Percentiles rank a stretch among this genome's conserved stretches.
phyloP scores from a whole-genome alignment of 2,113 vertebrate genomes.

The Ptyas mucosa region DNA sequence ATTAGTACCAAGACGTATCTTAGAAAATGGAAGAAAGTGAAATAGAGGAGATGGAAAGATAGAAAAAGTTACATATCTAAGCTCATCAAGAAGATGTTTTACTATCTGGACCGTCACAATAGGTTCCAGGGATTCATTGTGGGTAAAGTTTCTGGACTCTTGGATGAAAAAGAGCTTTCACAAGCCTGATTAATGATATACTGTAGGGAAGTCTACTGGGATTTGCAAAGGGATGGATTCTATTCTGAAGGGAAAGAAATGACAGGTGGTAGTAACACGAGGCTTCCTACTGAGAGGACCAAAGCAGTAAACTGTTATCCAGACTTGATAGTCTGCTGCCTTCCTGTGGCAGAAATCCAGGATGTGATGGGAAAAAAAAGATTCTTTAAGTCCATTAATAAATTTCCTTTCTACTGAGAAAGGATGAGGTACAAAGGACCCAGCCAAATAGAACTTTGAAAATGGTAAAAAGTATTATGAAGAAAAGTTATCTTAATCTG shows the following conservation, averaged over 20 bases:
- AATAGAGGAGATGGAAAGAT: not conserved
- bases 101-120: not conserved
- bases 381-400: not conserved
- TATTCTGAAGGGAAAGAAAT: not conserved
- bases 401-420: not conserved
- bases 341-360: not conserved
- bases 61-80: not conserved
- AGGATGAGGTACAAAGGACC: not conserved
- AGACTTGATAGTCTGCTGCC: not conserved
- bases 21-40: not conserved
- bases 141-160: not conserved
- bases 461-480: not conserved
- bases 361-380: not conserved
- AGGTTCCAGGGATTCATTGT: not conserved
- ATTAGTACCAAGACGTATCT: not conserved
- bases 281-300: not conserved
- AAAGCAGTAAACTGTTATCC: not conserved
- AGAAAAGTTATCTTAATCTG: not conserved
- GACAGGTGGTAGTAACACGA: not conserved
- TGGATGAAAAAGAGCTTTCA: not conserved
- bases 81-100: not conserved
- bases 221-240: not conserved
- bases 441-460: not conserved
- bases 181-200: not conserved
- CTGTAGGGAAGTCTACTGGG: not conserved